Base-by-base conservation (phyloP, 2,113 vertebrate species). In the Orycteropus afer region DNA sequence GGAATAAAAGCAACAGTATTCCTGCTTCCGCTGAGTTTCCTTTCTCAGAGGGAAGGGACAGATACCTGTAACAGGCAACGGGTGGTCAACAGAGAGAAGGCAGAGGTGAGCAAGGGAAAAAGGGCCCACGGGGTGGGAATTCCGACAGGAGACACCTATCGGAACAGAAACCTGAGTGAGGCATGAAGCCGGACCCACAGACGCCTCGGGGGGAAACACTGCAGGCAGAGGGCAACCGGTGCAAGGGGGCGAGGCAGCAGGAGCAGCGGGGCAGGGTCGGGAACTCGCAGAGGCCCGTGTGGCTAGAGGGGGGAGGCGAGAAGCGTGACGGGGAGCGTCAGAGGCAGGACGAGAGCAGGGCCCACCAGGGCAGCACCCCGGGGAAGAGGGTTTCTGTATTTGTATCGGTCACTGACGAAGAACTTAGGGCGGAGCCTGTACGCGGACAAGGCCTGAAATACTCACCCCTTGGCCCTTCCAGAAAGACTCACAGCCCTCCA, bases 51-150 rank as follows among this genome's bases (percentile, higher is more conserved):
- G 83, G 42, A 57, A 29, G 42, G 29, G 8, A 34, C 57, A 40
- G 7, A 55, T 22, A 5, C 47, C 2, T 0, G 12, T 4, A 74
- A n/a, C 0, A 47, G 3, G 34, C 9, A 82, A 69, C 3, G 15
- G 29, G 18, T 14, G 17, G 13, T 42, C 77, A 27, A 25, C 9
- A 53, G 47, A 42, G 57, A 27, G 45, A 85, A 78, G 37, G 40
- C 15, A 0, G 9, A 67, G 55, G 25, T 45, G 40, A 15, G n/a
- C 32, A 61, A 49, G 3, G 34, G 69, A 45, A 49, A n/a, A 85
- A 42, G 49, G n/a, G n/a, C n/a, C n/a, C n/a, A n/a, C n/a, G n/a
- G n/a, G n/a, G n/a, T n/a, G n/a, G n/a, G n/a, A n/a, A n/a, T n/a
- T n/a, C n/a, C n/a, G n/a, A n/a, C n/a, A n/a, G n/a, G 27, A 29